These are phyloP conservation scores for Vultur gryphus DNA, from an alignment of 2,797 vertebrate species.

Conservation along the genomic window DNA sequence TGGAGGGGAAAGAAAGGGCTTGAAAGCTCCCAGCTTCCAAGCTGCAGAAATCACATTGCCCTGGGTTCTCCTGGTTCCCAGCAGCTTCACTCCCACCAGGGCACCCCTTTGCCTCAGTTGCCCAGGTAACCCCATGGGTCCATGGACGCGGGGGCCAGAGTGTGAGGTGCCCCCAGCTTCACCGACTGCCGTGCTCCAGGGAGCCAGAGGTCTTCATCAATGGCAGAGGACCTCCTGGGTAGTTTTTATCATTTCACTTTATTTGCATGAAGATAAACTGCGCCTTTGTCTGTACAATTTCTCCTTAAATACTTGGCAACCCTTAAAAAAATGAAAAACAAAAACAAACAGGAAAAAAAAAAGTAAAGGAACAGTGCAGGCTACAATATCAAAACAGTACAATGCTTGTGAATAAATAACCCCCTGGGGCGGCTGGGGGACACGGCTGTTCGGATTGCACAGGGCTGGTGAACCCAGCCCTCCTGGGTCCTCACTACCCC, in stretches of 20 bases:
- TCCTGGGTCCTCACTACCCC: background rate
- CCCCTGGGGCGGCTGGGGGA: background rate
- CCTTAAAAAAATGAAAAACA: background rate
- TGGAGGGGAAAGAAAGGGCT: background rate
- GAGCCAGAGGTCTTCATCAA: background rate
- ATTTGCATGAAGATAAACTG: constrained; percentile 57
- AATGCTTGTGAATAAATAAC: constrained; percentile 65
- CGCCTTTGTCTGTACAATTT: constrained; percentile 24
- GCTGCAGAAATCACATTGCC: background rate
- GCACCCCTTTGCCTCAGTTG: background rate
- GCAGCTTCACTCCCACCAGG: background rate
- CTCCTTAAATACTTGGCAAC: constrained; percentile 59
- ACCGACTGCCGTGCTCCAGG: rapidly evolving
- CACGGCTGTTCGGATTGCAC: background rate
- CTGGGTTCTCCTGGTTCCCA: background rate
- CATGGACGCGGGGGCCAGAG: rapidly evolving
- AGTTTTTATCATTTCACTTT: constrained; percentile 28
- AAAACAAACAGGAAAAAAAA: background rate
- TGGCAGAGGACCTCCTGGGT: background rate
- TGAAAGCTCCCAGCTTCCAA: background rate
- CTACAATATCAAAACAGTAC: constrained; percentile 43
- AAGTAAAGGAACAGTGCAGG: background rate
- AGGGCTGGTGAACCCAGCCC: background rate
- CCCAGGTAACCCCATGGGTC: no score
- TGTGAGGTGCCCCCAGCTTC: rapidly evolving